Base-by-base conservation (phyloP, 2,888 invertebrate genomes). In the Euspilapteryx auroguttella region DNA sequence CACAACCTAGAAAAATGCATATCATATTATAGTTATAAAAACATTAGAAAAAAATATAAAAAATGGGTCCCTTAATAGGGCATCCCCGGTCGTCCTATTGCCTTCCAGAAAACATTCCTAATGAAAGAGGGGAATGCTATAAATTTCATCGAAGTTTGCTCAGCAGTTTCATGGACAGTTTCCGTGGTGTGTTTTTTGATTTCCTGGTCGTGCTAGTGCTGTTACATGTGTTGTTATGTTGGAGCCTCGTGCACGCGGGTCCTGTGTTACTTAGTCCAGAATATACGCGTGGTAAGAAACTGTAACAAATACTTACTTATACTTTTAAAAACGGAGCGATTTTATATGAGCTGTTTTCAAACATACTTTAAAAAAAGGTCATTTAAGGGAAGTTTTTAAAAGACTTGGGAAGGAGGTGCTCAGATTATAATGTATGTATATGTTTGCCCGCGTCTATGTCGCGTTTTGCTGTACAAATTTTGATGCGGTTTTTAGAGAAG, bases 271-370 rank as follows among this genome's bases (percentile, higher is more conserved):
- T 73, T 9, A 68, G 57, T 38, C 41, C 71, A 64, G 64, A 68
- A 44, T 68, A 73, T 49, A 50, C 62, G 32, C 73, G 71, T 59
- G 73, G 73, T 75, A 47, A n/a, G n/a, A n/a, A n/a, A n/a, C n/a
- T n/a, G n/a, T n/a, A n/a, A n/a, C n/a, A n/a, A n/a, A n/a, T n/a
- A n/a, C n/a, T n/a, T n/a, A n/a, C n/a, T n/a, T n/a, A n/a, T n/a
- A n/a, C n/a, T n/a, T n/a, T n/a, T n/a, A n/a, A n/a, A n/a, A n/a
- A n/a, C n/a, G n/a, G n/a, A n/a, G n/a, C n/a, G n/a, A n/a, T n/a
- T n/a, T n/a, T n/a, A n/a, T n/a, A n/a, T n/a, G n/a, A n/a, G n/a
- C n/a, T n/a, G n/a, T n/a, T n/a, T n/a, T n/a, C n/a, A n/a, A n/a
- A n/a, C n/a, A n/a, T n/a, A n/a, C n/a, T n/a, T n/a, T n/a, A n/a